A percentile compares a stretch with the other conserved stretches of the same genome.
Conservation (phyloP, 2,888 invertebrate species). For the Clitarchus hookeri region DNA sequence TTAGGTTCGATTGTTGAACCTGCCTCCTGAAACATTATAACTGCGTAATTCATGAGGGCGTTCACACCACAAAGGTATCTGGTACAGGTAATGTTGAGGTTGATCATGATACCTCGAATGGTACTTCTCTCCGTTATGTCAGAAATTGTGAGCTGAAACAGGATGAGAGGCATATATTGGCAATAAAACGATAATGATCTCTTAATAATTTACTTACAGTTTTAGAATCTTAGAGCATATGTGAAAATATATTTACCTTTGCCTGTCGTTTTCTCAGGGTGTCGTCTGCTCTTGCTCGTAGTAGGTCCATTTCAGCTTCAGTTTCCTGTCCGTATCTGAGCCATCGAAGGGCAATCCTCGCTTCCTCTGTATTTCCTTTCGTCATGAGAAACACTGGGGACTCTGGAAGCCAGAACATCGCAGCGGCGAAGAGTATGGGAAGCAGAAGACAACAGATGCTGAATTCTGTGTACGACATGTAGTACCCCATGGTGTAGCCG, state of each 20-base stretch:
- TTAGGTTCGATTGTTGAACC: conserved; percentile 37
- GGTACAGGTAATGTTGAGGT: conserved; percentile 51
- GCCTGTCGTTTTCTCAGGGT: not conserved
- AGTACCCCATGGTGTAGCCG: too few relatives aligned
- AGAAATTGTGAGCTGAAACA: conserved; percentile 48
- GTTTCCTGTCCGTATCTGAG: not conserved
- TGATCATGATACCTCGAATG: conserved; percentile 52
- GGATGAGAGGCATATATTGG: conserved; percentile 17
- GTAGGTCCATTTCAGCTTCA: not conserved
- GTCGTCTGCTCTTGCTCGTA: not conserved
- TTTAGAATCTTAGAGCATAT: too few relatives aligned
- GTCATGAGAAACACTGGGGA: not conserved
- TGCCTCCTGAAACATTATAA: conserved; percentile 50
- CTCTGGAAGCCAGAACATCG: not conserved
- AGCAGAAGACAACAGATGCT: not conserved
- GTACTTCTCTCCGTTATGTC: conserved; percentile 50
- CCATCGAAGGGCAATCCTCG: not conserved
- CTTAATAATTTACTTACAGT: too few relatives aligned
- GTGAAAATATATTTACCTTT: too few relatives aligned
- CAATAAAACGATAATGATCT: too few relatives aligned
- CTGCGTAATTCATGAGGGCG: conserved; percentile 53
- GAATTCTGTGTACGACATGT: not conserved
- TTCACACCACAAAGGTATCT: conserved; percentile 58
- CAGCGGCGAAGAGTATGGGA: not conserved
- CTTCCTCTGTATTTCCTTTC: not conserved